Evolutionary conservation across 2,888 invertebrate genomes (phyloP).

Genomic region (Priocnemis perturbator): DNA sequence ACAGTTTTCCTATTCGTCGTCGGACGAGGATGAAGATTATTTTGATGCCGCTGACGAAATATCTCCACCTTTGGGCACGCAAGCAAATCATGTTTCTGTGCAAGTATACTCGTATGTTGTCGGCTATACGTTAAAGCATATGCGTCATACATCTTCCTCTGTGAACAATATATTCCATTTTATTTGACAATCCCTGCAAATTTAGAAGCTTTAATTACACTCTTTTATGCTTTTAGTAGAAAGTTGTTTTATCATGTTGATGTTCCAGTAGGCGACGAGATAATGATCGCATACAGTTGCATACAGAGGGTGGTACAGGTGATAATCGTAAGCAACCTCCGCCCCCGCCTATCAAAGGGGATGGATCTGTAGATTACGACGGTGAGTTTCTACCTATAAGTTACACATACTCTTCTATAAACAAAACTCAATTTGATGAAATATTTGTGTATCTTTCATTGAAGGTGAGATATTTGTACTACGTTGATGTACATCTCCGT

Average conservation of each 20-base stretch:
- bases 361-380: slow-evolving; percentile 88
- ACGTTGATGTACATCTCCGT: background rate
- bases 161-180: too few species aligned
- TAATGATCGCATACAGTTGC: slow-evolving; percentile 56
- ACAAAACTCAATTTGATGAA: background rate
- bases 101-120: slow-evolving; percentile 50
- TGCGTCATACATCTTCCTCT: too few species aligned
- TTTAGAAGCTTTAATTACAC: too few species aligned
- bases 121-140: too few species aligned
- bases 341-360: slow-evolving; percentile 79
- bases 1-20: slow-evolving; percentile 97
- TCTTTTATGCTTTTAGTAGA: too few species aligned
- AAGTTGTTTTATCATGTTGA: slow-evolving; percentile 1
- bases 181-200: too few species aligned
- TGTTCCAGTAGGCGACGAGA: slow-evolving; percentile 62
- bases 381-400: slow-evolving; percentile 75
- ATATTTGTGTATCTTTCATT: background rate
- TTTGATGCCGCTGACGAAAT: slow-evolving; percentile 91
- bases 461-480: background rate
- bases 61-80: slow-evolving; percentile 60
- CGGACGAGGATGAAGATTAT: slow-evolving; percentile 96
- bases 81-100: slow-evolving; percentile 59
- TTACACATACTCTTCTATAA: background rate
- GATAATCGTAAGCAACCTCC: slow-evolving; percentile 69
- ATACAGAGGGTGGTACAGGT: slow-evolving; percentile 46